These are phyloP conservation scores for Microcebus ravelobensis DNA, from an alignment of 2,113 vertebrate genomes.

Conservation along the genomic window DNA sequence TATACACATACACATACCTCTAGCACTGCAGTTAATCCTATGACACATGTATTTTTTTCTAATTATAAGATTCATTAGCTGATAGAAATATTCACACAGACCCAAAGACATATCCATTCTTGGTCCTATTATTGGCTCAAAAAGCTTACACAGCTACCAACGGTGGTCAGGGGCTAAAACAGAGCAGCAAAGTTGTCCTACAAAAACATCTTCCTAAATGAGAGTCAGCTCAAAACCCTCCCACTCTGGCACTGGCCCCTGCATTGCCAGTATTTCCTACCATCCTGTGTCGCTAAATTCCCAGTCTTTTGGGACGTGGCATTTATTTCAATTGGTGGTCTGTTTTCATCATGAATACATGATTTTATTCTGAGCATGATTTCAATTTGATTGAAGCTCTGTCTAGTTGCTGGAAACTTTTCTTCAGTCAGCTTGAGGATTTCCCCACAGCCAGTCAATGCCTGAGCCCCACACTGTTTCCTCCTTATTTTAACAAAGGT, in stretches of 20 bases:
- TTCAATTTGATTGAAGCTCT: slow-evolving; percentile 54
- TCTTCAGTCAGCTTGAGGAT: neutral
- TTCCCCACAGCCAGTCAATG: neutral
- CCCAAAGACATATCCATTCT: neutral
- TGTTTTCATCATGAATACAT: slow-evolving; percentile 65
- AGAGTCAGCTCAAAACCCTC: neutral
- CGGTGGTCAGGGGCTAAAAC: neutral
- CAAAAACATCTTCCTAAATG: neutral
- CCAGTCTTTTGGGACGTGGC: slow-evolving; percentile 57
- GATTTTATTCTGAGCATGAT: slow-evolving; percentile 66
- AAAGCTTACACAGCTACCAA: neutral
- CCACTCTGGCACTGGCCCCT: neutral
- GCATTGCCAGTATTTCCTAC: slow-evolving; percentile 9
- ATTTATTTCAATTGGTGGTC: slow-evolving; percentile 66
- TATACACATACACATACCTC: neutral
- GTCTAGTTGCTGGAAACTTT: slow-evolving; percentile 37
- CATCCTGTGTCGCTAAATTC: neutral
- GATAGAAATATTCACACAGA: neutral
- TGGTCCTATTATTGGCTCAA: neutral
- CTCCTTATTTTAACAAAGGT: neutral
- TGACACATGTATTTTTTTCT: neutral
- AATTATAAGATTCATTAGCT: neutral
- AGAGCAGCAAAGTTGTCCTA: neutral
- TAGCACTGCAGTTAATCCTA: neutral
- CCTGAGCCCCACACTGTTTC: neutral